These are phyloP conservation scores for Pangasianodon gigas DNA, from an alignment of 2,113 vertebrate species.

Conservation along the genomic window DNA sequence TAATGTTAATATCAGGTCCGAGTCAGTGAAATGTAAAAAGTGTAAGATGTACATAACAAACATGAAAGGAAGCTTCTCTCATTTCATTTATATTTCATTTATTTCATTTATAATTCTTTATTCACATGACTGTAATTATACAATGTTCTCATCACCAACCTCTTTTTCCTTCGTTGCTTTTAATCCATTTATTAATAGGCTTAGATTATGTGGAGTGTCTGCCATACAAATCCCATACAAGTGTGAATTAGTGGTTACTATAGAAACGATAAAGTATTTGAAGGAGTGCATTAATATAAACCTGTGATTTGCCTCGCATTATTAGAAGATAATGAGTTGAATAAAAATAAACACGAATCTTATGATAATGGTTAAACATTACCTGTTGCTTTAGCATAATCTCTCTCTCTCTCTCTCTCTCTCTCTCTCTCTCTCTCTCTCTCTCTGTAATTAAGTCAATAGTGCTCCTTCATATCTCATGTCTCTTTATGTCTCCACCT, in stretches of 20 bases:
- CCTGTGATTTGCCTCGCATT: not conserved
- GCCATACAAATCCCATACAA: not conserved
- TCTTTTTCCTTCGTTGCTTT: not conserved
- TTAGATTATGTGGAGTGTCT: not conserved
- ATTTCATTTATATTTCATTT: no score
- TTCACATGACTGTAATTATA: not conserved
- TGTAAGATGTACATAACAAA: not conserved
- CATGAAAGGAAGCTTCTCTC: not conserved
- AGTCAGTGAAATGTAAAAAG: not conserved
- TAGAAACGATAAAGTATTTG: not conserved
- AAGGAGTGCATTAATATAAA: not conserved
- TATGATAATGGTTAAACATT: not conserved
- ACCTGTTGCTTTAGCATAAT: not conserved
- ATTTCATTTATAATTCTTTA: not conserved
- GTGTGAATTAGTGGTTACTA: not conserved
- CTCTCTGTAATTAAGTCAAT: conserved; percentile 3
- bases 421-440: not conserved
- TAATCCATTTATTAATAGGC: not conserved
- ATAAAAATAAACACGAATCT: not conserved
- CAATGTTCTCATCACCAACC: not conserved
- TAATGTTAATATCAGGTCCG: not conserved
- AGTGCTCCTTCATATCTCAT: not conserved
- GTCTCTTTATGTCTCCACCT: not conserved
- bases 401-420: not conserved
- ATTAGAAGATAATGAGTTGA: not conserved